phyloP scores from a whole-genome alignment of 1,140 invertebrate species.

The Drosophila lowei region DNA sequence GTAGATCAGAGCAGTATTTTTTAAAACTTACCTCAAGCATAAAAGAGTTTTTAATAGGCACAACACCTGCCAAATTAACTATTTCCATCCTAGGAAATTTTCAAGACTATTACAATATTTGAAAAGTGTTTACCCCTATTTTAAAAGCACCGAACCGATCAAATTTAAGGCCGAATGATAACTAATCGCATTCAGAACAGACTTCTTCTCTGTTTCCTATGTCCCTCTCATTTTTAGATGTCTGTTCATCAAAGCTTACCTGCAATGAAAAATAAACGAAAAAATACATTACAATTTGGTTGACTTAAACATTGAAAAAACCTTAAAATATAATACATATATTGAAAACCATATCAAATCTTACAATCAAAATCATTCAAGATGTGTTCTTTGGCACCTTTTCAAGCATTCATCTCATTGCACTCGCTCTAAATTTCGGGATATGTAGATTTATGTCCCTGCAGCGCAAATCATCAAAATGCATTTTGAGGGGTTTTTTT shows the following conservation, averaged over 20 bases:
- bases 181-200: no score
- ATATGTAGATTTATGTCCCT: conserved; percentile 57
- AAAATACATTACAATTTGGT: not conserved
- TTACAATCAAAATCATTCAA: conserved; percentile 7
- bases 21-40: no score
- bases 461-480: conserved; percentile 57
- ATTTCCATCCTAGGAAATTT: no score
- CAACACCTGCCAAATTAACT: no score
- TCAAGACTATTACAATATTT: no score
- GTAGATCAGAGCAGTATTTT: no score
- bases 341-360: not conserved
- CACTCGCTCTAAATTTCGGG: conserved; percentile 15
- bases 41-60: no score
- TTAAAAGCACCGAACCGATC: no score
- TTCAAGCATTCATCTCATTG: conserved; percentile 4
- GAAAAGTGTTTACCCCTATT: no score
- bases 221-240: no score
- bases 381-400: conserved; percentile 1
- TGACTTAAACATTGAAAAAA: not conserved
- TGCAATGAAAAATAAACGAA: conserved; percentile 22
- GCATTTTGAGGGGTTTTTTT: conserved; percentile 35
- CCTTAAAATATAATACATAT: not conserved
- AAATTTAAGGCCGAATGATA: no score
- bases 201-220: no score
- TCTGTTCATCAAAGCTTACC: conserved; percentile 24